Base-by-base conservation (phyloP, 2,113 vertebrate species). In the Apteryx mantelli region DNA sequence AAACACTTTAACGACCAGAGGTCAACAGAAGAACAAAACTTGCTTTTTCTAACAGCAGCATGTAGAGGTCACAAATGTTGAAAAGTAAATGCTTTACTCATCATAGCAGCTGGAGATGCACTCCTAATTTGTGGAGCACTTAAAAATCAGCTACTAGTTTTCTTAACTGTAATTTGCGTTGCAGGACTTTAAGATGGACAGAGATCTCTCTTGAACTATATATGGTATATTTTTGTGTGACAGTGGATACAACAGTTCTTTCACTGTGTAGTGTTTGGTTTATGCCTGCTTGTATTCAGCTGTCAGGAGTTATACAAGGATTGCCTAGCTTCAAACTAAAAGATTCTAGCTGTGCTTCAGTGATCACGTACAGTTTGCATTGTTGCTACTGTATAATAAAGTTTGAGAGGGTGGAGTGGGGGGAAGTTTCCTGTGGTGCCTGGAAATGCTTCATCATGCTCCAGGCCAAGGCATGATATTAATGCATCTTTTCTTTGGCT, bases 1-100 rank as follows among this genome's bases (percentile, higher is more conserved):
- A 85, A 88, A 86, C 25, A 34, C 75, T 90, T 82, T 3, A 0
- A 78, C 91, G 76, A 92, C 71, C 79, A 56, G 6, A 66, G 82
- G 76, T 95, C 89, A 96, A n/a, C 9, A 53, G 32, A 78, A 82
- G 69, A 70, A 66, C 38, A 55, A 91, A 88, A 93, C 58, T 56
- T 89, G 40, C 7, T 26, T 42, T 82, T 96, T 78, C 46, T 58
- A 55, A 5, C 13, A 82, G 15, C 56, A 66, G 40, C 22, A 38
- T 50, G 32, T 40, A 76, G 71, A 76, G 30, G 24, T 93, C 42
- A 89, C 19, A 4, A n/a, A 7, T 82, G 24, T 68, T 85, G 10
- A 21, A 85, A 89, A 61, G 56, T 64, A 95, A 95, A 79, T 82
- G 32, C 34, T 86, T 91, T 79, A 56, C 42, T 87, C 56, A 52